Evolutionary conservation across 2,113 vertebrate species (phyloP).

Genomic region (Menidia beryllina): DNA sequence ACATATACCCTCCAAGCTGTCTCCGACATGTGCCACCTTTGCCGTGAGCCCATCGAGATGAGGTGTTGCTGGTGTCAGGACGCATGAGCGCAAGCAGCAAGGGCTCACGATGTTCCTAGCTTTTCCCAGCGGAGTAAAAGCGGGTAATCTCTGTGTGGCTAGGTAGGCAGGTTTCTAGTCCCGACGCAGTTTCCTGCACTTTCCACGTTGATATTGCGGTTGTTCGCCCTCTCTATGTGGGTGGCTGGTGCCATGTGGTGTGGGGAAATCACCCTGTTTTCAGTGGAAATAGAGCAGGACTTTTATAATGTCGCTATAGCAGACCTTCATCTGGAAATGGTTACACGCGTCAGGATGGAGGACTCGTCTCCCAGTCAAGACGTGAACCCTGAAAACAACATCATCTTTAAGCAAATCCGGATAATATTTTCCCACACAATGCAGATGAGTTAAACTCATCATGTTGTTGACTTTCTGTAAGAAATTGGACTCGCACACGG

Average conservation of each 20-base stretch:
- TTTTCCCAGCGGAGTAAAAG: neutral
- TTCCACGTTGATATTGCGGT: neutral
- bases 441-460: conserved; percentile 38
- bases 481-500: conserved; percentile 24
- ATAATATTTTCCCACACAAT: conserved; percentile 37
- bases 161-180: conserved; percentile 8
- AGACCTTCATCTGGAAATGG: conserved; percentile 72
- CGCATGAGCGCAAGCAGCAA: conserved; percentile 10
- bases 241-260: conserved; percentile 58
- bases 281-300: conserved; percentile 46
- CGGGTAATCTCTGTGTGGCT: conserved; percentile 8
- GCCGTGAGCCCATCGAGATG: conserved; percentile 32
- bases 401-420: conserved; percentile 47
- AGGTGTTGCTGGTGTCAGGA: conserved; percentile 24
- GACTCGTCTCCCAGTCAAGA: conserved; percentile 43
- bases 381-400: conserved; percentile 40
- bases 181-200: conserved; percentile 6
- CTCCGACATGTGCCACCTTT: conserved; percentile 26
- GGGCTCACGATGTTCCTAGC: neutral
- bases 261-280: conserved; percentile 37
- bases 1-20: conserved; percentile 19
- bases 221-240: conserved; percentile 51
- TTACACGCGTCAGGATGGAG: conserved; percentile 51
- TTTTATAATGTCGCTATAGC: conserved; percentile 58
- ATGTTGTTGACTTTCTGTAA: conserved; percentile 22